A percentile compares a stretch with the other conserved stretches of the same genome.
phyloP scores from a whole-genome alignment of 2,113 vertebrate genomes.

The Neomonachus schauinslandi region DNA sequence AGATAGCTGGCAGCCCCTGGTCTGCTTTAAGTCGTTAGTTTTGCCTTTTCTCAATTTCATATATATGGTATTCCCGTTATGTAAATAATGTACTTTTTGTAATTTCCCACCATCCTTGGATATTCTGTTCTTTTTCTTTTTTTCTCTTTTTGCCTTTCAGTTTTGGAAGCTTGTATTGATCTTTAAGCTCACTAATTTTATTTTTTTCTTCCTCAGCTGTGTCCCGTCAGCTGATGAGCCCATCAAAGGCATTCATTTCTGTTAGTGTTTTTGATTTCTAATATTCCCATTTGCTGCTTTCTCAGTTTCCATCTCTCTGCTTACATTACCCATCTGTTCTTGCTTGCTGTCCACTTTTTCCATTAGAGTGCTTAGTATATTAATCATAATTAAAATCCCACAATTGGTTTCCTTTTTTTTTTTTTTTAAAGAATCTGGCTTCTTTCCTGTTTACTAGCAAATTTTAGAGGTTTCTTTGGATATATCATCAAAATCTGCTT shows the following conservation, averaged over 20 bases:
- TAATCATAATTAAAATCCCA: slow-evolving; percentile 16
- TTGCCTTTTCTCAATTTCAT: slow-evolving; percentile 23
- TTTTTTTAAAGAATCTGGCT: background rate
- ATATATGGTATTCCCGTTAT: background rate
- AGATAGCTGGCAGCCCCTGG: background rate
- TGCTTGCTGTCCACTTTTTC: background rate
- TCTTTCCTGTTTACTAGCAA: background rate
- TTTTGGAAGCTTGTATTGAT: slow-evolving; percentile 2
- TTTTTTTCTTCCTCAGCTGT: background rate
- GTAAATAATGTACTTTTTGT: background rate
- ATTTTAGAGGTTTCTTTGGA: background rate
- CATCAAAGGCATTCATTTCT: background rate
- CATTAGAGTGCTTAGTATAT: background rate
- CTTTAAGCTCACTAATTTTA: background rate
- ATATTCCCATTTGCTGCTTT: background rate
- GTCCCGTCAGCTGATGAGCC: background rate
- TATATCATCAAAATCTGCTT: background rate
- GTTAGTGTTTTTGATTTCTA: background rate
- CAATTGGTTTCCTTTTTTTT: background rate
- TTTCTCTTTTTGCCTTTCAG: background rate
- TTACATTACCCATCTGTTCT: background rate
- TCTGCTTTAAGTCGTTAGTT: background rate
- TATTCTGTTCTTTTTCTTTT: background rate
- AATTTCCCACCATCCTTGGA: background rate
- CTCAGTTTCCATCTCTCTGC: background rate